Evolutionary conservation across 1,140 invertebrate species (phyloP), one percentile per base, ranked within the genome.

Genomic region (Cydia fagiglandana): DNA sequence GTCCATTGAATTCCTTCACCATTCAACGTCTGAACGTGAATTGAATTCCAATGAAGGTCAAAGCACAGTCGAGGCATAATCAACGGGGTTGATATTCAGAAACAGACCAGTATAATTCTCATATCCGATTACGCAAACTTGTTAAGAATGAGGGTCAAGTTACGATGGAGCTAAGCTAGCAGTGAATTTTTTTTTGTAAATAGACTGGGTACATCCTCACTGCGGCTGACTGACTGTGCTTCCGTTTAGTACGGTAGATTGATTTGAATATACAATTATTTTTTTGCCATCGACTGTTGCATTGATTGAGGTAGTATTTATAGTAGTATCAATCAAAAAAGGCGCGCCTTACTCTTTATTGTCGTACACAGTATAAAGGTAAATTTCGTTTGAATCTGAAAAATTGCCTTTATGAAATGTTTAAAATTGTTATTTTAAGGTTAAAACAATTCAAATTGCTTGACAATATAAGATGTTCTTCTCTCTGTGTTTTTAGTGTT

Each of bases 41-140:
- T 70, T 34, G 66, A 70, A 70, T 70, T 70, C 66, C 66, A 70
- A 70, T 70, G 66, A 70, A 70, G 66, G 66, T 70, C 66, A 70
- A 70, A 70, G 66, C 30, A 70, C 66, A 70, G 30, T 45, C 34
- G 66, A 70, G 38, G 66, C 45, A 70, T 70, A 70, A 70, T 70
- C 66, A 70, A n/a, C 34, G 38, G 66, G 20, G 56, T 24, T 61
- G 6, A n/a, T 61, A 24, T 61, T 61, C 20, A 24, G 24, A 24
- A 24, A 61, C 56, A 61, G 2, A 20, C 56, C 20, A 61, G n/a
- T 61, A 12, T 24, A 61, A 24, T 17, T 61, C 9, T 61, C 20
- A 61, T 10, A 24, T 24, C 20, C 56, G 0, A 10, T 61, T 61
- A 61, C 20, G 7, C 12, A 24, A 9, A 24, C 0, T 61, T 61